phyloP scores from a whole-genome alignment of 2,113 vertebrate genomes.

The Meriones unguiculatus region DNA sequence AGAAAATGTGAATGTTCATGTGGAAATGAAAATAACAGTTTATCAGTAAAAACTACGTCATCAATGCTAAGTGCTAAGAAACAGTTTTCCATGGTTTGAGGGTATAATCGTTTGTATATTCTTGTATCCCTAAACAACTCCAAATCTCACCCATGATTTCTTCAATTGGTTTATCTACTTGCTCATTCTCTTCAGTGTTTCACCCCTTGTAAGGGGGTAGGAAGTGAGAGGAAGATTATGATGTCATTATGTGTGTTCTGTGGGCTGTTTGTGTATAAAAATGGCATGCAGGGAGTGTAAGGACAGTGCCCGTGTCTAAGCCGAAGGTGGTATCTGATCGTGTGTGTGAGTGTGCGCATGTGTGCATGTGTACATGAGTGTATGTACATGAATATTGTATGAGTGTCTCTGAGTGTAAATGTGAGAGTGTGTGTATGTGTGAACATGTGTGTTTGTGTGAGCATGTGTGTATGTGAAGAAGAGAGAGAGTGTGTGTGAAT shows the following conservation, averaged over 20 bases:
- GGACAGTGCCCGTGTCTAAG: not conserved
- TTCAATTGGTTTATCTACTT: conserved; percentile 62
- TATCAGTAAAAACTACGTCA: too few relatives aligned
- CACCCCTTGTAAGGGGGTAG: conserved; percentile 47
- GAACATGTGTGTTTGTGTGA: not conserved
- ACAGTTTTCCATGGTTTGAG: not conserved
- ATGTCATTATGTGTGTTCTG: conserved; percentile 47
- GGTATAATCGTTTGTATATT: conserved; percentile 26
- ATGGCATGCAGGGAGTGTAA: not conserved
- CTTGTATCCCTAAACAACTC: conserved; percentile 37
- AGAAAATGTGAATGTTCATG: not conserved
- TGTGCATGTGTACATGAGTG: not conserved
- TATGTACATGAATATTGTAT: not conserved
- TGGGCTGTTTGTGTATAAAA: conserved; percentile 62
- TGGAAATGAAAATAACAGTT: not conserved
- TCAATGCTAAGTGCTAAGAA: not conserved
- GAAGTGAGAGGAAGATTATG: conserved; percentile 49
- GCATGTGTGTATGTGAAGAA: not conserved
- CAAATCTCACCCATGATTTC: conserved; percentile 62
- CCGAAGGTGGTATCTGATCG: not conserved
- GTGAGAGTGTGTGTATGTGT: not conserved
- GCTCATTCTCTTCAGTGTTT: conserved; percentile 52
- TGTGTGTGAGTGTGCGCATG: not conserved
- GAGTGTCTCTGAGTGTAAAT: not conserved
- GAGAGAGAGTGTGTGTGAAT: not conserved